Conservation (phyloP, 1,140 invertebrate species). For the Melanaphis sacchari region DNA sequence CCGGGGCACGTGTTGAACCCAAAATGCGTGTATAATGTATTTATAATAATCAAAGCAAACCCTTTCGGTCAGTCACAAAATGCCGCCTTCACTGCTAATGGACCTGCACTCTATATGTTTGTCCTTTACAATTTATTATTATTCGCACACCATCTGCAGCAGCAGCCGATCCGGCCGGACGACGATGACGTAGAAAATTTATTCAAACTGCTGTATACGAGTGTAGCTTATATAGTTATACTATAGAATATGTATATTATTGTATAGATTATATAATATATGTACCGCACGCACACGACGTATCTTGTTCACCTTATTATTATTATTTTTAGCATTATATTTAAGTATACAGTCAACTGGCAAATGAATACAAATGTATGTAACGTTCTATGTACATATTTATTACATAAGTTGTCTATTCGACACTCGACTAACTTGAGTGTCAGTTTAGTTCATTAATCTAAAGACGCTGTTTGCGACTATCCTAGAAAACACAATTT, state of each 20-base stretch:
- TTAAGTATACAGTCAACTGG: background rate
- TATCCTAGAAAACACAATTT: constrained; percentile 8
- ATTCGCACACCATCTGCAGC: constrained; percentile 15
- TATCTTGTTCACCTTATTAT: constrained; percentile 5
- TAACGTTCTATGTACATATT: too few relatives aligned
- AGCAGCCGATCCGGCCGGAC: background rate
- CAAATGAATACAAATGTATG: background rate
- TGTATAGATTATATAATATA: background rate
- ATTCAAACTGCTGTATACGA: background rate
- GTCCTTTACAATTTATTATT: constrained; percentile 12
- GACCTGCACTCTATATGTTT: background rate
- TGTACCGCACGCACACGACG: background rate
- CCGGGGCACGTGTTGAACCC: constrained; percentile 43
- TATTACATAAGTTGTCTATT: background rate
- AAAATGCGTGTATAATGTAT: background rate
- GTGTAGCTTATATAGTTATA: background rate
- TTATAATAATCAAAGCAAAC: constrained; percentile 40
- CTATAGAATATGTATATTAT: background rate
- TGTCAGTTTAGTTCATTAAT: constrained; percentile 2
- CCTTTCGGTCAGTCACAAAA: constrained; percentile 1
- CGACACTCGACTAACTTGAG: background rate
- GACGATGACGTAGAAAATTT: background rate
- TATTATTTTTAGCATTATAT: too few relatives aligned
- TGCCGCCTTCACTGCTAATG: constrained; percentile 19
- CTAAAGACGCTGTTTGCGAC: background rate